Conservation (phyloP, 2,888 invertebrate genomes). For the Pandemis heparana region DNA sequence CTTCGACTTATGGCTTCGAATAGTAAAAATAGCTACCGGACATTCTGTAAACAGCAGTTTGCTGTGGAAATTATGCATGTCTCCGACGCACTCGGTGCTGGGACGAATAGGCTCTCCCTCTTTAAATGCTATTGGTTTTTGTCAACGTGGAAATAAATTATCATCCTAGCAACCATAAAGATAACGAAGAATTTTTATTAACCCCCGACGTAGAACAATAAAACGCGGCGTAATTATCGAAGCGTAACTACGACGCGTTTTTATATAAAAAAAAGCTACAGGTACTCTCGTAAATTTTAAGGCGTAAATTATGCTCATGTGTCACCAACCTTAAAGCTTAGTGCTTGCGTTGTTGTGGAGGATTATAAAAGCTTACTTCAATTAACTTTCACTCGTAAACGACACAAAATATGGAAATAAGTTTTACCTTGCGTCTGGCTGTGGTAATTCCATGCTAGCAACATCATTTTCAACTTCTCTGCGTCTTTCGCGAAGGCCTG, state of each 20-base stretch:
- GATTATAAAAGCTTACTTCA: background rate
- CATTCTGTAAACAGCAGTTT: conserved; percentile 48
- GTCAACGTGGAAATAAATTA: conserved; percentile 17
- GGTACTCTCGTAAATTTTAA: background rate
- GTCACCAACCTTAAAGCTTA: background rate
- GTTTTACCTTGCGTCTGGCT: conserved; percentile 89
- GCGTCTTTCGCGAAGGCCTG: conserved; percentile 91
- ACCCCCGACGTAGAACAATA: background rate
- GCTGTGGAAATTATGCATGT: conserved; percentile 64
- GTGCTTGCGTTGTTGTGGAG: background rate
- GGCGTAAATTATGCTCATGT: background rate
- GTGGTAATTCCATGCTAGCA: conserved; percentile 95
- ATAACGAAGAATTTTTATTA: conserved; percentile 24
- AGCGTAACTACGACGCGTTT: background rate
- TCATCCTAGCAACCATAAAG: conserved; percentile 19
- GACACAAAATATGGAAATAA: conserved; percentile 45
- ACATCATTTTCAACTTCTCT: conserved; percentile 95
- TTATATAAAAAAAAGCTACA: background rate
- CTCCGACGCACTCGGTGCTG: conserved; percentile 45
- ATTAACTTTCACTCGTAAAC: conserved; percentile 27
- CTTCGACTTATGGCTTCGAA: conserved; percentile 68
- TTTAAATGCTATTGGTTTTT: conserved; percentile 24
- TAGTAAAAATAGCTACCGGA: conserved; percentile 71
- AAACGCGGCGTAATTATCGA: background rate
- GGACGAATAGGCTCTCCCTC: conserved; percentile 45